These are phyloP conservation scores for Hyles euphorbiae DNA, from an alignment of 1,140 invertebrate species.

Conservation along the genomic window DNA sequence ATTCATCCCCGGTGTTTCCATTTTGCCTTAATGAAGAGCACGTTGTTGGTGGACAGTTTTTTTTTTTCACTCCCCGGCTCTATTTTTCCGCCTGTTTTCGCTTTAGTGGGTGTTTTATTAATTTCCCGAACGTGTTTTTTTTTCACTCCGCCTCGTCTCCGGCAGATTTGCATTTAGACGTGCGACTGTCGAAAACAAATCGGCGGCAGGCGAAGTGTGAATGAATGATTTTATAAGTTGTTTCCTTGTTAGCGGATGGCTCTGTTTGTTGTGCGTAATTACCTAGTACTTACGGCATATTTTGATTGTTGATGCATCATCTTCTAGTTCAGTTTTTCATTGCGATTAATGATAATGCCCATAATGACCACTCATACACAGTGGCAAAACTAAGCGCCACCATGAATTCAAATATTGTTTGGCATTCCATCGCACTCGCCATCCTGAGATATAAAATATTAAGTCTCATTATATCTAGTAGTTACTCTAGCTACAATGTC, in stretches of 20 bases:
- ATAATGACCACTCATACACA: too few relatives aligned
- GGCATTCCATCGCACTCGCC: too few relatives aligned
- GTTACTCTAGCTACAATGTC: too few relatives aligned
- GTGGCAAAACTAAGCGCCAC: too few relatives aligned
- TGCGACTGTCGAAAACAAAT: slow-evolving; percentile 46
- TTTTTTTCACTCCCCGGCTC: slow-evolving; percentile 41
- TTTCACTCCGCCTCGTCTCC: slow-evolving; percentile 9
- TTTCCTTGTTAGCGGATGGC: slow-evolving; percentile 9
- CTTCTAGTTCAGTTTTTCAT: too few relatives aligned
- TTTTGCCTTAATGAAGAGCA: slow-evolving; percentile 66
- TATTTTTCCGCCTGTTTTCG: slow-evolving; percentile 66
- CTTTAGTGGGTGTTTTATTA: slow-evolving; percentile 66
- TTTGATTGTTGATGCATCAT: too few relatives aligned
- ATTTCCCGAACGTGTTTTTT: slow-evolving; percentile 29
- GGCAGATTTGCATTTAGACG: slow-evolving; percentile 31
- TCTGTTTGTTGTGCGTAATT: slow-evolving; percentile 9
- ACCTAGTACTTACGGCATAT: too few relatives aligned
- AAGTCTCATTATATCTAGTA: too few relatives aligned
- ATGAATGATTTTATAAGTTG: neutral
- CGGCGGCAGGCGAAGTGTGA: slow-evolving; percentile 19
- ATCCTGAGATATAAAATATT: too few relatives aligned
- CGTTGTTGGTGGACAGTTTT: slow-evolving; percentile 54
- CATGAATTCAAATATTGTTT: too few relatives aligned
- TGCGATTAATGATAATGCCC: too few relatives aligned
- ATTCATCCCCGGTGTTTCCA: slow-evolving; percentile 68